Evolutionary conservation across 1,140 invertebrate genomes (phyloP), one percentile per base, ranked within the genome.

Genomic region (Xylocopa sonorina): DNA sequence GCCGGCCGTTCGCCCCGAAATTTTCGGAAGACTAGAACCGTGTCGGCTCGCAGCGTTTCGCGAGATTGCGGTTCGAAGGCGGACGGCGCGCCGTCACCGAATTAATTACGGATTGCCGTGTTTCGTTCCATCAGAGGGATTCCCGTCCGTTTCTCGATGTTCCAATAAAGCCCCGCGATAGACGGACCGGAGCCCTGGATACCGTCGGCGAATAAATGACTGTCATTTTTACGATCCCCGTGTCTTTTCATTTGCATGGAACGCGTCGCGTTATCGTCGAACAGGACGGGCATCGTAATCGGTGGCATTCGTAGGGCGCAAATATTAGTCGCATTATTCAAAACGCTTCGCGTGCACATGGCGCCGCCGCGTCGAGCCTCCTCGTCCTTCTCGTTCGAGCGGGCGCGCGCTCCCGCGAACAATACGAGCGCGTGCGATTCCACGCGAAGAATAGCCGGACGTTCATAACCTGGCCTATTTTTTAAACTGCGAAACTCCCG

Each of bases 261-360:
- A 66, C 72, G 38, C 60, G 18, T 48, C 50, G 48, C 62, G 21
- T 16, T n/a, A 55, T 32, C 41, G 34, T 57, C 63, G 74, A 68
- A 57, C 38, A 76, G 41, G 64, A 29, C 18, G 9, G 51, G 9
- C 63, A 48, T 68, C 64, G 74, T 68, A 77, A 77, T 68, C 64
- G 64, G 48, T n/a, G 41, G 64, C 64, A 69, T 77, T 24, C 64
- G 18, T 64, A 9, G 29, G 41, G 74, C 43, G 64, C 66, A 77
- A 77, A 77, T 77, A 69, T 77, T 77, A 77, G 74, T 58, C 74
- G 53, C 74, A 69, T 77, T 77, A 77, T 77, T 77, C 74, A 77
- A 60, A 77, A 57, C 24, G 66, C 18, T 58, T 69, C 74, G 55
- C 24, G 66, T 48, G 53, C 74, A 77, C 50, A 58, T 77, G 74